phyloP scores from a whole-genome alignment of 2,888 invertebrate genomes.

The Danaus chrysippus region DNA sequence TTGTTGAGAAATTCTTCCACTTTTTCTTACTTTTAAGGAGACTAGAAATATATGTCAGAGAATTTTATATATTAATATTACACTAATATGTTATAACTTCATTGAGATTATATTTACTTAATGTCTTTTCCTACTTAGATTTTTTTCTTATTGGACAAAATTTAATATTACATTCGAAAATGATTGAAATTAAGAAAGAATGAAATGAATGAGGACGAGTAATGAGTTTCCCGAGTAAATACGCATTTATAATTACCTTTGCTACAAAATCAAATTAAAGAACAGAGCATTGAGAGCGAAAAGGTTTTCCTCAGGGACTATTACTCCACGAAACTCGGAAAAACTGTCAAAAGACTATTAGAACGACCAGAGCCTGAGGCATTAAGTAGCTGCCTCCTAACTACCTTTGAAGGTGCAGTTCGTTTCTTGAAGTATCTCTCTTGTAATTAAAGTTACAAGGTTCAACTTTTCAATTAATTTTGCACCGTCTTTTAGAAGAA shows the following conservation, averaged over 20 bases:
- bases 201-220: too few relatives aligned
- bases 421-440: not conserved
- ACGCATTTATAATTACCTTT: not conserved
- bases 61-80: too few relatives aligned
- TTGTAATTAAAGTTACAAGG: not conserved
- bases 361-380: slow-evolving; percentile 19
- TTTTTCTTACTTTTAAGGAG: too few relatives aligned
- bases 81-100: too few relatives aligned
- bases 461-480: not conserved
- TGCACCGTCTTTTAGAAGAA: not conserved
- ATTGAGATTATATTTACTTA: too few relatives aligned
- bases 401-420: not conserved
- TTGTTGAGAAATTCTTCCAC: not conserved
- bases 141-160: too few relatives aligned
- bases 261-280: not conserved
- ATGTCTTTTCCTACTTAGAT: too few relatives aligned
- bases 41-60: too few relatives aligned
- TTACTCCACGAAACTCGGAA: slow-evolving; percentile 19
- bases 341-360: slow-evolving; percentile 24
- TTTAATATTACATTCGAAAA: too few relatives aligned
- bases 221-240: not conserved
- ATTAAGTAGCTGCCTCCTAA: slow-evolving; percentile 18
- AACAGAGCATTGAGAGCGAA: not conserved
- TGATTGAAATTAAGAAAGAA: too few relatives aligned
- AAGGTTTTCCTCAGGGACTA: slow-evolving; percentile 2